These are phyloP conservation scores for Brachyalestes nurse DNA, from an alignment of 2,797 vertebrate species.

Conservation along the genomic window DNA sequence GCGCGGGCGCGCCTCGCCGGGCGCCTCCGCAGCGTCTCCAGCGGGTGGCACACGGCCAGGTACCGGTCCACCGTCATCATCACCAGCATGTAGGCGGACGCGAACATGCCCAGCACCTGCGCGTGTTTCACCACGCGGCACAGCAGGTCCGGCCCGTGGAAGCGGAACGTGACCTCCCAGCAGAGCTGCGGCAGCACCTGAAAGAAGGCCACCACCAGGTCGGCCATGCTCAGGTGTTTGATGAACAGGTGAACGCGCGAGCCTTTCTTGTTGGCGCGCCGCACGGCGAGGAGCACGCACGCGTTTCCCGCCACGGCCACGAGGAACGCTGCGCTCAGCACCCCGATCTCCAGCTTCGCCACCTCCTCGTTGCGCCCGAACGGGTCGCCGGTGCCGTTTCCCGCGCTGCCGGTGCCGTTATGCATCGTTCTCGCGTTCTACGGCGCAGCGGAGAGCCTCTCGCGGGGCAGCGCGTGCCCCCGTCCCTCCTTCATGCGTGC, in stretches of 20 bases:
- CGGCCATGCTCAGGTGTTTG: slow-evolving; percentile 93
- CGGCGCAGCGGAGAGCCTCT: background rate
- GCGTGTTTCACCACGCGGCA: slow-evolving; percentile 95
- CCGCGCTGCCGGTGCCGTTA: background rate
- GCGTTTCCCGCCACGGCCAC: slow-evolving; percentile 90
- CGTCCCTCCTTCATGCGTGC: background rate
- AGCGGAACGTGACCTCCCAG: slow-evolving; percentile 95
- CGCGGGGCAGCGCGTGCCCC: slow-evolving; percentile 52
- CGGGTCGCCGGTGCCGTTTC: slow-evolving; percentile 73
- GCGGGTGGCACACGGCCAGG: slow-evolving; percentile 95
- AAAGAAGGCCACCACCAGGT: slow-evolving; percentile 95
- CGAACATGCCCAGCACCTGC: slow-evolving; percentile 96
- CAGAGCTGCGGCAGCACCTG: slow-evolving; percentile 96
- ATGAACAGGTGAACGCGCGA: slow-evolving; percentile 97
- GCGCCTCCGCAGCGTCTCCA: slow-evolving; percentile 93
- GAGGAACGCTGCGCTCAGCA: slow-evolving; percentile 89
- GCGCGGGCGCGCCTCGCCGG: slow-evolving; percentile 81
- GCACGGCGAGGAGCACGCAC: slow-evolving; percentile 88
- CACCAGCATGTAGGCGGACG: slow-evolving; percentile 96
- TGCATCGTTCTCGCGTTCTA: background rate
- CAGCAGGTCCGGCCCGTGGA: slow-evolving; percentile 90
- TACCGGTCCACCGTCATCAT: slow-evolving; percentile 98
- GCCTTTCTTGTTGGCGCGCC: slow-evolving; percentile 90
- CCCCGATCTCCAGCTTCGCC: slow-evolving; percentile 91
- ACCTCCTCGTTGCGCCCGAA: slow-evolving; percentile 87